Conservation (phyloP, 2,888 invertebrate species). For the Meiosimyza platycephala region DNA sequence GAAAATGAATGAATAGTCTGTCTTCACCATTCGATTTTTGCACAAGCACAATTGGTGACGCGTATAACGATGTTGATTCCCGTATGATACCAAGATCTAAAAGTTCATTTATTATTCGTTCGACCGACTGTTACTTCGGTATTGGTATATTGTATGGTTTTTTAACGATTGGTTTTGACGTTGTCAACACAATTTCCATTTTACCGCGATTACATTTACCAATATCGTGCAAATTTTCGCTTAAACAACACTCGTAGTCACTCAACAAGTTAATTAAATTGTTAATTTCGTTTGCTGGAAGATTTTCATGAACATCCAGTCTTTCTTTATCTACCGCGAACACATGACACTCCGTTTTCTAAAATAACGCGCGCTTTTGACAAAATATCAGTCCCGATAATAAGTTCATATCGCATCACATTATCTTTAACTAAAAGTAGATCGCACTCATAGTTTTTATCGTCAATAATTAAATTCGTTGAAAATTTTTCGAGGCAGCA, state of each 20-base stretch:
- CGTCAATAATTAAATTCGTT: slow-evolving; percentile 21
- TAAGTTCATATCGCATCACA: too few relatives aligned
- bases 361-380: slow-evolving; percentile 33
- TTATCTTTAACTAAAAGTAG: slow-evolving; percentile 31
- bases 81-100: slow-evolving; percentile 37
- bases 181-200: slow-evolving; percentile 36
- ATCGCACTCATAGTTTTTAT: slow-evolving; percentile 21
- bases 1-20: slow-evolving; percentile 33
- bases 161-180: slow-evolving; percentile 27
- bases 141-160: slow-evolving; percentile 38
- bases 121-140: slow-evolving; percentile 31
- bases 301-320: neutral
- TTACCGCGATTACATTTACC: slow-evolving; percentile 34
- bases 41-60: slow-evolving; percentile 26
- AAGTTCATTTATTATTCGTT: slow-evolving; percentile 20
- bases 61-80: slow-evolving; percentile 16
- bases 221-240: slow-evolving; percentile 31
- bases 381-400: too few relatives aligned
- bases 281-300: slow-evolving; percentile 3
- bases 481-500: slow-evolving; percentile 12
- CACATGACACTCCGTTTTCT: slow-evolving; percentile 30
- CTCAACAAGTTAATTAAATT: slow-evolving; percentile 22
- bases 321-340: neutral
- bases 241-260: slow-evolving; percentile 34
- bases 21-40: slow-evolving; percentile 58